Percentiles rank a stretch among this genome's conserved stretches.
These are phyloP conservation scores for Dolichallabes microphthalmus DNA, from an alignment of 2,113 vertebrate species.

Conservation along the genomic window DNA sequence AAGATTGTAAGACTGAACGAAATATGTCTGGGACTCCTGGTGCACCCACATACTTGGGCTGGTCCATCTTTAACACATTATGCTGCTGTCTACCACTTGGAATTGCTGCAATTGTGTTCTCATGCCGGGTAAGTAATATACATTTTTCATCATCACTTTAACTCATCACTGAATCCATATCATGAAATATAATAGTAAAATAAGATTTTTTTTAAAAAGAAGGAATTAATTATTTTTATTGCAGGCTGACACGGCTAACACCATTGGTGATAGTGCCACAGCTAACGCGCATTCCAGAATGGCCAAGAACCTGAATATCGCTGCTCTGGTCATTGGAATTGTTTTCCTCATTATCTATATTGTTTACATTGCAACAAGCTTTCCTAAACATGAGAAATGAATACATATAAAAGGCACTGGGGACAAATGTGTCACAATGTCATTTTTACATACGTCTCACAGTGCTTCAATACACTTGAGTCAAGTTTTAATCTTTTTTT, in stretches of 20 bases:
- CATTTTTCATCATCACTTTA: not conserved
- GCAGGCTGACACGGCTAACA: constrained; percentile 42
- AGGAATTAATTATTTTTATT: not conserved
- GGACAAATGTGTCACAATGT: not conserved
- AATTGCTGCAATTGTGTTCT: constrained; percentile 30
- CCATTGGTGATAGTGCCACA: constrained; percentile 10
- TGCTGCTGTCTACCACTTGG: constrained; percentile 44
- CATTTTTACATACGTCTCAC: not conserved
- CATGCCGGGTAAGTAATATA: constrained; percentile 16
- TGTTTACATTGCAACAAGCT: accelerated
- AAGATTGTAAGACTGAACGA: not conserved
- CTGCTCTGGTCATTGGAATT: constrained; percentile 38
- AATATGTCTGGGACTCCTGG: not conserved
- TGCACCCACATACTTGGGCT: constrained; percentile 33
- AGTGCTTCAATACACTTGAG: not conserved
- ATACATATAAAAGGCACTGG: not conserved
- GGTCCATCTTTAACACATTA: constrained; percentile 46
- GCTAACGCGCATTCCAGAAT: constrained; percentile 39
- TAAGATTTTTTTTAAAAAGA: not conserved
- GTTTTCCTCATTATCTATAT: not conserved
- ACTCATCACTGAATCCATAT: not conserved
- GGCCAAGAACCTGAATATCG: constrained; percentile 51
- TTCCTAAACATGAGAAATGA: not conserved
- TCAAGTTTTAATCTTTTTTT: no score
- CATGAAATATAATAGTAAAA: no score